Evolutionary conservation across 1,140 invertebrate genomes (phyloP), one percentile per base, ranked within the genome.

Genomic region (Calliopsis andreniformis): DNA sequence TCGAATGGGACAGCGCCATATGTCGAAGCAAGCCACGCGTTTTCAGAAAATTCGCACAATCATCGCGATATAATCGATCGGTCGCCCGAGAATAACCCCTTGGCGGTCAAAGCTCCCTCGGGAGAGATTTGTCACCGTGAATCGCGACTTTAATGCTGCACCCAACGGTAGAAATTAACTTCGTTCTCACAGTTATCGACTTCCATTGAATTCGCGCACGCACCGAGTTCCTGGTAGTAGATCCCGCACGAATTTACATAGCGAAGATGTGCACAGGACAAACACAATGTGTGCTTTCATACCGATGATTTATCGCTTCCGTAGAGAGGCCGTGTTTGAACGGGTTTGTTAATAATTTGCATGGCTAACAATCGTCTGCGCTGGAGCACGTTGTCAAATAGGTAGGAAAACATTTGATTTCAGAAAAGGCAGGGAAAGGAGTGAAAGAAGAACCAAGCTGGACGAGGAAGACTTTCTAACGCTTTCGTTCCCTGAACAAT

Each of bases 291-390:
- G 53, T 69, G 35, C 35, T 69, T 76, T 49, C 73, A 51, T 67
- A 47, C 51, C 64, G 73, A 69, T 68, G 73, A 76, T 76, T 76
- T 76, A 76, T 76, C 64, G 66, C 73, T 76, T 76, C 73, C 66
- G 73, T 69, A 69, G 66, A 39, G 58, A 39, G 73, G 32, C 51
- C 45, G 53, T 68, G 66, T 76, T 76, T 68, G 73, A 45, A 75
- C 63, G 62, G 30, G 32, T 39, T 39, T 25, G 62, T 67, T 75
- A 75, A 75, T 75, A 75, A 75, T 75, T 75, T 75, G 51, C 51
- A 67, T 63, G 51, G 63, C 62, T 20, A 75, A 75, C 71, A 75
- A 43, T 56, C 42, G 32, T 35, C 16, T 66, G 35, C 45, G 70
- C 53, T 55, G 43, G 62, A 75, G 51, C 39, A 56, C 51, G 49